phyloP scores from a whole-genome alignment of 2,888 invertebrate species.

The Pharmacophagus antenor region DNA sequence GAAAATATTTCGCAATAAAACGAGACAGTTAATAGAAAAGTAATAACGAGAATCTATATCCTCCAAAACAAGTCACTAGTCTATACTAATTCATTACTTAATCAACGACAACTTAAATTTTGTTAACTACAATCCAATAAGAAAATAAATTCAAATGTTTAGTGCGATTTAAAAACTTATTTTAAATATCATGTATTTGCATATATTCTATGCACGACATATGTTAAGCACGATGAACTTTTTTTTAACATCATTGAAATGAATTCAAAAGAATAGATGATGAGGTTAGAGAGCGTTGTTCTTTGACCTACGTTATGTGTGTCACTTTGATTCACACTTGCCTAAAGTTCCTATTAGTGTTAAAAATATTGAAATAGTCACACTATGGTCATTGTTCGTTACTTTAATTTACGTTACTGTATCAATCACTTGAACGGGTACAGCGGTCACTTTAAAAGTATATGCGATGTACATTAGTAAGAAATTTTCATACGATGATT shows the following conservation, averaged over 20 bases:
- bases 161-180: not conserved
- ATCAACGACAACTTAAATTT: too few species aligned
- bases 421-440: conserved; percentile 4
- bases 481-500: not conserved
- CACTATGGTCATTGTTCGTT: conserved; percentile 16
- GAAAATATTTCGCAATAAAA: too few species aligned
- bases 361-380: conserved; percentile 27
- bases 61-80: too few species aligned
- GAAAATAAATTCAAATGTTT: too few species aligned
- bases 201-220: conserved; percentile 12
- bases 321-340: conserved; percentile 41
- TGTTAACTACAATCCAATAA: too few species aligned
- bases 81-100: too few species aligned
- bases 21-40: too few species aligned
- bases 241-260: conserved; percentile 20
- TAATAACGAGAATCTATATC: too few species aligned
- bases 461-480: not conserved
- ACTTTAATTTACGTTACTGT: conserved; percentile 21
- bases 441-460: not conserved
- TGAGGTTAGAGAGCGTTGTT: conserved; percentile 16
- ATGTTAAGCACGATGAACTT: conserved; percentile 6
- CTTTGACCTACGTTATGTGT: conserved; percentile 33
- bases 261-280: conserved; percentile 22
- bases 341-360: conserved; percentile 41
- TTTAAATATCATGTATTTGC: conserved; percentile 2